phyloP scores from a whole-genome alignment of 2,888 invertebrate species.

The Zelleria hepariella region DNA sequence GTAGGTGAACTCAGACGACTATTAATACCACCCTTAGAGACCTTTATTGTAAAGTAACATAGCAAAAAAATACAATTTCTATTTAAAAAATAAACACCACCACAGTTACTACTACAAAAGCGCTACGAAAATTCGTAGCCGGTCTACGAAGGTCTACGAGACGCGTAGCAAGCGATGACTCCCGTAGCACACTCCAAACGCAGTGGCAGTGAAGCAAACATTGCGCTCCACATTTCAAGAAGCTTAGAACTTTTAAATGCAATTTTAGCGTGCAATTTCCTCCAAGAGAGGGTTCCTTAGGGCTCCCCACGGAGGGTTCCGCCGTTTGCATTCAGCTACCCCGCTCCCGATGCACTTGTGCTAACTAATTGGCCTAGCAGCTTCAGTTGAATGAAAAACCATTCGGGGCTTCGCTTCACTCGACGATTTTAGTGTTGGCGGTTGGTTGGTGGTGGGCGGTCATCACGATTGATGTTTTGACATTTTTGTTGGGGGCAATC shows the following conservation, averaged over 20 bases:
- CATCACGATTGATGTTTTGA: not conserved
- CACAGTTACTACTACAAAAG: not conserved
- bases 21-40: too few species aligned
- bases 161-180: not conserved
- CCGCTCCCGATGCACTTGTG: slow-evolving; percentile 52
- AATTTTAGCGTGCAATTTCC: slow-evolving; percentile 1
- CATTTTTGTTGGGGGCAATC: too few species aligned
- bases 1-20: too few species aligned
- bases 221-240: not conserved
- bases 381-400: slow-evolving; percentile 50
- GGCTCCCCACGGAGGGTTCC: not conserved
- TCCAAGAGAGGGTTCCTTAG: slow-evolving; percentile 2
- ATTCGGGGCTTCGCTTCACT: slow-evolving; percentile 35
- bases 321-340: slow-evolving; percentile 11
- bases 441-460: slow-evolving; percentile 7
- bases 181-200: not conserved
- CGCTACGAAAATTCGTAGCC: not conserved
- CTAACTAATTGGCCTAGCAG: slow-evolving; percentile 54
- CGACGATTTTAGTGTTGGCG: slow-evolving; percentile 17
- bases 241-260: slow-evolving; percentile 3
- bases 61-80: too few species aligned
- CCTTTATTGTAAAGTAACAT: too few species aligned
- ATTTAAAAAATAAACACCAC: too few species aligned
- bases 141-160: not conserved
- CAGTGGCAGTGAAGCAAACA: not conserved